Evolutionary conservation across 1,140 invertebrate genomes (phyloP), one percentile per base, ranked within the genome.

Genomic region (Sinonovacula constricta): DNA sequence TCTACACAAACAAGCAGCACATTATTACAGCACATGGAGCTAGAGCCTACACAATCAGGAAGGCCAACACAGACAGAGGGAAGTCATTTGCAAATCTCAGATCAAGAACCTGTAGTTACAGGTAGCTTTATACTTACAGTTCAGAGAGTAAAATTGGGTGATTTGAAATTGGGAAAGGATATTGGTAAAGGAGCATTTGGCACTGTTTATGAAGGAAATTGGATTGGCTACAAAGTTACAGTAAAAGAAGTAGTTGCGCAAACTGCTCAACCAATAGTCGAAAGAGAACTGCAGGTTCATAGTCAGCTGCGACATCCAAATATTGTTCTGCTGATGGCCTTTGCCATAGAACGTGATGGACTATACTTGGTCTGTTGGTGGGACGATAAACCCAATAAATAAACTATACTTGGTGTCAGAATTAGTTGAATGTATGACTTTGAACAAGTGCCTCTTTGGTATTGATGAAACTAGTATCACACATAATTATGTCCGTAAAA

Each of bases 271-370:
- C 22, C 56, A 28, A 56, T 76, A 14, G 39, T 76, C 56, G 63
- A 76, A 22, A 15, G 62, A 31, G 81, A 79, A 62, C 67, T 79
- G 4, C 5, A 24, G 15, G 49, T 82, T 3, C 69, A 78, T 54
- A 68, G 45, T 28, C 57, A 81, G 22, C n/a, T 79, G 3, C 45
- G 78, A 14, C 79, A 83, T 67, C 79, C 79, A 4, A 79, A 81
- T 56, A 83, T 83, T 59, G 36, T 83, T 10, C 30, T 63, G 53
- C 36, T 81, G 3, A 69, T 79, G 66, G 79, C 78, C 14, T 69
- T 45, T 51, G 54, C 78, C 3, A 31, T 30, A 30, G 53, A 66
- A 15, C 51, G 18, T 28, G 34, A 49, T 22, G 31, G 28, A 54
- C 22, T 83, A 14, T 74, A 60, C 18, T n/a, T n/a, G n/a, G n/a